Conservation (phyloP, 1,140 invertebrate species). For the Diorhabda sublineata region DNA sequence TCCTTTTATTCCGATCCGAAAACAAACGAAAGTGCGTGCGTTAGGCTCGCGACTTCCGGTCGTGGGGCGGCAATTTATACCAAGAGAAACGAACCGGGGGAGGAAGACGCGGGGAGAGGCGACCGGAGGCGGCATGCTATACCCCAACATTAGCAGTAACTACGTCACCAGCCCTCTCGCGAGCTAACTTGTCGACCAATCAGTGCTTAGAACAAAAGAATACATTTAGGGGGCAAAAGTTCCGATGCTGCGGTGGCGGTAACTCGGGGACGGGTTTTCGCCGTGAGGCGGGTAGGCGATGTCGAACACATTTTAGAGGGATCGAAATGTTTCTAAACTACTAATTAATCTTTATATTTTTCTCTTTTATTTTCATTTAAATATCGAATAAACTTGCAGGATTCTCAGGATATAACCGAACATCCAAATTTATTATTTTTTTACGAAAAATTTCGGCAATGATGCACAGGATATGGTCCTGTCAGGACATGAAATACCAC, state of each 20-base stretch:
- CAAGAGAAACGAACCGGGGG: too few species aligned
- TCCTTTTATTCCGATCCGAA: background rate
- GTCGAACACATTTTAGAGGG: background rate
- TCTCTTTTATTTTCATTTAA: background rate
- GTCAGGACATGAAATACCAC: background rate
- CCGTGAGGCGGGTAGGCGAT: background rate
- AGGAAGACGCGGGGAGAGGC: background rate
- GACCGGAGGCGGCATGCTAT: constrained; percentile 14
- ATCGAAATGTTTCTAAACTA: too few species aligned
- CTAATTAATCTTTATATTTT: too few species aligned
- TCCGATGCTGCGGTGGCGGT: background rate
- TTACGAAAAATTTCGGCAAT: too few species aligned
- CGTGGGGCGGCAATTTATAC: background rate
- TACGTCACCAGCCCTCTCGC: constrained; percentile 37
- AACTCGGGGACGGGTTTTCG: too few species aligned
- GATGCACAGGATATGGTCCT: background rate
- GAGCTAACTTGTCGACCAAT: constrained; percentile 42
- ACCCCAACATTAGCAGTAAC: constrained; percentile 17
- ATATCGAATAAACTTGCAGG: constrained; percentile 13
- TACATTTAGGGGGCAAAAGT: constrained; percentile 33
- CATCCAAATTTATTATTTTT: too few species aligned
- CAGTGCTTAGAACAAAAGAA: constrained; percentile 45
- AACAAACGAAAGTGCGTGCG: background rate
- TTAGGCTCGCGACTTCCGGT: constrained; percentile 1
- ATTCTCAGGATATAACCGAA: too few species aligned